Evolutionary conservation across 2,797 vertebrate species (phyloP), one percentile per base, ranked within the genome.

Genomic region (Carapus acus): DNA sequence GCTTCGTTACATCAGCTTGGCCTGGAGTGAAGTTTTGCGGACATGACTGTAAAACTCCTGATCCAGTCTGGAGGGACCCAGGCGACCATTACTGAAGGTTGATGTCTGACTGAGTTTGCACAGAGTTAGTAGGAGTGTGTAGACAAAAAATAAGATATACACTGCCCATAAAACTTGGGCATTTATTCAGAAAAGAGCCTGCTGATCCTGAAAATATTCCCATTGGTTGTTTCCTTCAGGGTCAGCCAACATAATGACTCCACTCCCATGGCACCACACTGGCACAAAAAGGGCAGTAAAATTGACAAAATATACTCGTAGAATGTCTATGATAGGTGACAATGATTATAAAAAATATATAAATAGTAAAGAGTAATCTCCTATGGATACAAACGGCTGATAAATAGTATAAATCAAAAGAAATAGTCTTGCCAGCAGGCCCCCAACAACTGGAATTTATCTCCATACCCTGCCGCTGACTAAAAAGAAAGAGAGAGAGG

Each of bases 361-460:
- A 80, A 74, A 81, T 81, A 84, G 82, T 80, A 81, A 80, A 81
- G 80, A 82, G 49, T 78, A 81, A 85, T 86, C 70, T 81, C 74
- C 72, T 78, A 70, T 76, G 71, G 77, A 72, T 80, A 83, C 75
- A 87, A 85, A 86, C 77, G 77, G 67, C 62, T 58, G 61, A 82
- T 77, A 81, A 85, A 82, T 78, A 76, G 69, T 58, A 83, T 84
- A 84, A 83, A 84, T 86, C 81, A 83, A 78, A 82, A 79, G 69
- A 60, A 82, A 82, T 79, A 65, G 78, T 78, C 71, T 77, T 67
- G 76, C 77, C 74, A 73, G 76, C 54, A 61, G 66, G 70, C 81
- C 62, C 78, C 74, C 81, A 84, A 88, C 79, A 83, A 73, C 74
- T 65, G 82, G 81, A 83, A 91, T 89, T 87, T 89, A 88, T 90